Base-by-base conservation (phyloP, 2,888 invertebrate species). In the Cartodere bifasciata region DNA sequence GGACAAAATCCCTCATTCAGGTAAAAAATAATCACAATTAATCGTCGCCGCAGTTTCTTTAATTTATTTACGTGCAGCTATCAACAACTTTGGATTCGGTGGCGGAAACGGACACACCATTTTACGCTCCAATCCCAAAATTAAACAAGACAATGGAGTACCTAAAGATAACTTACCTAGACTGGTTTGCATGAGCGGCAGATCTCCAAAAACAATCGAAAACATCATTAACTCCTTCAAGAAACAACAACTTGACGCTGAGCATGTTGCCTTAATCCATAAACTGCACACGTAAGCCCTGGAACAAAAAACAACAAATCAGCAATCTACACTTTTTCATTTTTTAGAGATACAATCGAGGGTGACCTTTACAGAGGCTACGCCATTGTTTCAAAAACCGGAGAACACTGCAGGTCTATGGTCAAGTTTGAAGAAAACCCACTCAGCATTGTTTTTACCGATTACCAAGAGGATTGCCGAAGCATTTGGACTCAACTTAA, bases 81-180 rank as follows among this genome's bases (percentile, higher is more conserved):
- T 91, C 13, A 92, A 86, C 63, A 87, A 85, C 3, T 92, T 91
- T 52, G 91, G 91, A 0, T 92, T 91, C 52, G 91, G 91, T 16
- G 92, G 91, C 1, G 79, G 80, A 4, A 87, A 87, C 49, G 79
- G 76, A 21, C 82, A 83, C 46, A 63, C 72, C 13, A 50, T 83
- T 23, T 51, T 83, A 5, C 69, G 69, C 50, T 70, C 75, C 25
- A 58, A 70, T 32, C 50, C 62, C 0, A 70, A 69, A 36, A 66
- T 47, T 16, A 79, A 76, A 60, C 57, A 67, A 1, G 78, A 77
- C 52, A 59, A 65, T 3, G 76, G 70, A 9, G 47, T 68, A 7
- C 75, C 79, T 0, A 47, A 52, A 0, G 81, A 82, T 44, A 65
- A 71, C 42, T 51, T 79, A 1, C 81, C 81, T 0, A 69, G 85